Evolutionary conservation across 2,797 vertebrate species (phyloP).

Genomic region (Pyrrhura leucotis): DNA sequence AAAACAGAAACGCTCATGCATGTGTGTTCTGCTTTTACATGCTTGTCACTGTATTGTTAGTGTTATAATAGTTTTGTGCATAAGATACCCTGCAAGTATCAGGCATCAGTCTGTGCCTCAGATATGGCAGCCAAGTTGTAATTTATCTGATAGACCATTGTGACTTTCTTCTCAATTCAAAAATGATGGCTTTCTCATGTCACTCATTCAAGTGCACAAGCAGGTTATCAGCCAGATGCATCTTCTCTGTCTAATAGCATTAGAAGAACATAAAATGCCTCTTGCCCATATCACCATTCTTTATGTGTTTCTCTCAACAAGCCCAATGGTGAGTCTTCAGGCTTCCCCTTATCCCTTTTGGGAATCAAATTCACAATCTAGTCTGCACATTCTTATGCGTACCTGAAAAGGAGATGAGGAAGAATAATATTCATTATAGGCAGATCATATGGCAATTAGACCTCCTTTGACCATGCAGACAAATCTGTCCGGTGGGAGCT

Average conservation of each 20-base stretch:
- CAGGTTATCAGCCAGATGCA: neutral
- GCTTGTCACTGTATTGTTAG: rapidly evolving
- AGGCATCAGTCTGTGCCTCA: neutral
- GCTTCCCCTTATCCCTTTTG: neutral
- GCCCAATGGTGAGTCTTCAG: neutral
- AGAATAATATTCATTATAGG: neutral
- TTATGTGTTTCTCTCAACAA: neutral
- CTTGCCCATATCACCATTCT: neutral
- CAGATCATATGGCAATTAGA: neutral
- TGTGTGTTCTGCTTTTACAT: neutral
- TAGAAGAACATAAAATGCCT: neutral
- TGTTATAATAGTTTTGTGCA: neutral
- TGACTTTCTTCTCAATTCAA: neutral
- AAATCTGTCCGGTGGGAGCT: neutral
- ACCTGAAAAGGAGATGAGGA: neutral
- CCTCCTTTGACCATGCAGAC: neutral
- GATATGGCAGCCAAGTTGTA: neutral
- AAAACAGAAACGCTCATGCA: neutral
- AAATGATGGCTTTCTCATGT: neutral
- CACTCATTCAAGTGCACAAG: neutral
- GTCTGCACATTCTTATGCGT: neutral
- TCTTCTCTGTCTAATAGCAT: neutral
- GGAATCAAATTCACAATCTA: neutral
- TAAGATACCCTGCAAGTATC: neutral
- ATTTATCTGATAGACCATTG: neutral